Evolutionary conservation across 2,797 vertebrate species (phyloP), one percentile per base, ranked within the genome.

Genomic region (Cossypha caffra): DNA sequence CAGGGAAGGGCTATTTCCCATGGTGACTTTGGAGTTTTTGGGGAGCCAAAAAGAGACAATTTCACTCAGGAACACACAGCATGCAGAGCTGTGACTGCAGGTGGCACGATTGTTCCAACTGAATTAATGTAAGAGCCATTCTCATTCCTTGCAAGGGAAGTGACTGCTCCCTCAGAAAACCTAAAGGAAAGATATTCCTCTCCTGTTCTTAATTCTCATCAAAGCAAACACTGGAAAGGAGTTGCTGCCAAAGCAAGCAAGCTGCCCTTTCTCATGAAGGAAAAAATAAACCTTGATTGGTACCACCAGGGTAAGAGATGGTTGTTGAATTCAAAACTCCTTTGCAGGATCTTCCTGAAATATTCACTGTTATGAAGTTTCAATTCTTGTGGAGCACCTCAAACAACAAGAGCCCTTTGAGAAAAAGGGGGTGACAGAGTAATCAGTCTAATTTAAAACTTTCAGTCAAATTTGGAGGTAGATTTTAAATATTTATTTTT

Each of bases 41-140:
- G 55, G 79, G 88, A 64, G 57, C 29, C 74, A 54, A 13, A 75
- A 82, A 48, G 16, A 43, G 31, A 51, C 3, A 7, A 5, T 1
- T 71, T 31, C 15, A 18, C 47, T 48, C 47, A 48, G 75, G 74
- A 82, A 35, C 0, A 0, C 10, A 73, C 71, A 40, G 21, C 55
- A 69, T 82, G 73, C 86, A 88, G 88, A 81, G 93, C 61, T 31
- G 5, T 52, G 83, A 95, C 95, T 97, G 96, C 93, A 96, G 93
- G 93, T 97, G 95, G 94, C 92, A 97, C 93, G 86, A 66, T 80
- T 93, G 85, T 94, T 90, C 89, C 82, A 94, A 90, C 7, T 87
- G 88, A 90, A 92, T 96, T 94, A 88, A 67, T 9, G 40, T 9
- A 86, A 76, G 33, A 95, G 24, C 68, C 59, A 8, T 24, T 69